Evolutionary conservation across 2,888 invertebrate species (phyloP), one percentile per base, ranked within the genome.

Genomic region (Argyra leucocephala): DNA sequence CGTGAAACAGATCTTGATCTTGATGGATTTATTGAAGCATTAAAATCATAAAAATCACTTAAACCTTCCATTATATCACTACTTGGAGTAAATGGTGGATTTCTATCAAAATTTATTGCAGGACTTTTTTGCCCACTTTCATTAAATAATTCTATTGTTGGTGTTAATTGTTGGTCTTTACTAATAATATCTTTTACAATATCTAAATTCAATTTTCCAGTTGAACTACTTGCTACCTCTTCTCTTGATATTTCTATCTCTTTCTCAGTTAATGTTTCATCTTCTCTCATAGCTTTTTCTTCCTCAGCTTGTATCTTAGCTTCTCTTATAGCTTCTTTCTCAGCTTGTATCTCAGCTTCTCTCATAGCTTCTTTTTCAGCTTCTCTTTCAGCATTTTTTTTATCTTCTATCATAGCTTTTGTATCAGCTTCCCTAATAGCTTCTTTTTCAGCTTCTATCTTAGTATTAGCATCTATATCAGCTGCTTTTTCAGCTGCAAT

Each of bases 1-100:
- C 63, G 24, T 0, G 76, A 71, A 12, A 75, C 71, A 1, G 77
- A 77, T 63, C 78, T 70, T 0, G 78, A 77, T 63, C 67, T 48
- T 18, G 69, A 65, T 1, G 77, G 79, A 67, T 79, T 78, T 0
- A 74, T 70, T 0, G 79, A 77, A 22, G 78, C 79, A 10, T 76
- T 73, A 64, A 78, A 78, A 60, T 78, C 78, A 24, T 78, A 78
- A 58, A 78, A 78, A 63, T 79, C 78, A 68, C 79, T 78, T 3
- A 78, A 66, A 0, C 79, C 78, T 68, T 78, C 75, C 73, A 77
- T 71, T 0, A 78, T 31, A 21, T 31, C 12, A 48, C 9, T 12
- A 48, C 48, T 48, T 48, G 48, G 18, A 18, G 12, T 48, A 48
- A 18, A 48, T 3, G 48, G 48, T 18, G 9, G 15, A n/a, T 4